Evolutionary conservation across 2,888 invertebrate species (phyloP).

Genomic region (Troides aeacus): DNA sequence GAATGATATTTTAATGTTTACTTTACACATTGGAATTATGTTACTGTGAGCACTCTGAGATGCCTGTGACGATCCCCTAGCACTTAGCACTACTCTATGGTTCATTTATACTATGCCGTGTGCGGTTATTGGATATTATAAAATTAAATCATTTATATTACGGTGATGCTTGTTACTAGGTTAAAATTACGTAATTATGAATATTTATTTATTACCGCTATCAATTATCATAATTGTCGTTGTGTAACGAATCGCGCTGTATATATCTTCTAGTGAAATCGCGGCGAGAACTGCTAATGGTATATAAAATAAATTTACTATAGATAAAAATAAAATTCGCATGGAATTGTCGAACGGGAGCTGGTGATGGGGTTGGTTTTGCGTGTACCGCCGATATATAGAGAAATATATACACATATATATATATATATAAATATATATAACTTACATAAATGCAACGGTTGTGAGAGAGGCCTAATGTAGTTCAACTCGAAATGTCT

Average conservation of each 20-base stretch:
- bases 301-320: slow-evolving; percentile 35
- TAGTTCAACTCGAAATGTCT: slow-evolving; percentile 58
- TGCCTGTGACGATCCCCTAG: slow-evolving; percentile 15
- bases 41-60: slow-evolving; percentile 9
- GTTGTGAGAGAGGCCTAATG: slow-evolving; percentile 78
- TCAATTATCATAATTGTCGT: slow-evolving; percentile 34
- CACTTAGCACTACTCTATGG: slow-evolving; percentile 31
- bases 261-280: slow-evolving; percentile 49
- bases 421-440: slow-evolving; percentile 23
- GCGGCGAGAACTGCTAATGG: slow-evolving; percentile 37
- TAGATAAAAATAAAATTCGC: slow-evolving; percentile 22
- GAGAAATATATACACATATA: slow-evolving; percentile 19
- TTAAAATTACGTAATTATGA: slow-evolving; percentile 25
- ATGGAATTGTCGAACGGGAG: slow-evolving; percentile 15
- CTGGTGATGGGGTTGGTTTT: slow-evolving; percentile 16
- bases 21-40: slow-evolving; percentile 4
- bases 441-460: slow-evolving; percentile 49
- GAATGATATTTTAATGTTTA: slow-evolving; percentile 7
- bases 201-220: slow-evolving; percentile 29
- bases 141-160: slow-evolving; percentile 43
- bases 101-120: slow-evolving; percentile 45
- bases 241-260: slow-evolving; percentile 39
- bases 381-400: slow-evolving; percentile 27
- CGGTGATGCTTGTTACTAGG: slow-evolving; percentile 38
- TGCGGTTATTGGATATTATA: slow-evolving; percentile 32